Base-by-base conservation (phyloP, 1,140 invertebrate genomes). In the Zeugodacus cucurbitae region DNA sequence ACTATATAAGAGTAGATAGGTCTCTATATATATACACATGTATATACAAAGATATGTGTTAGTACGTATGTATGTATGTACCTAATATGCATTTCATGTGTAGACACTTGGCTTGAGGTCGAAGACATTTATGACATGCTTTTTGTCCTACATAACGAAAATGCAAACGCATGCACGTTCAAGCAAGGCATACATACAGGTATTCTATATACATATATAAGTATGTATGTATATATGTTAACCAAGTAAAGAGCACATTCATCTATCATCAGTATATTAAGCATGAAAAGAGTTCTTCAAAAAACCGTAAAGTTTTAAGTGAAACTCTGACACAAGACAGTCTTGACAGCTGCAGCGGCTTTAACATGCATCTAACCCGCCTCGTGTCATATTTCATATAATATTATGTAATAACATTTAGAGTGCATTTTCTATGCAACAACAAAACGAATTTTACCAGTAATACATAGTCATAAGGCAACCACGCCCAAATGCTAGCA, bases 111-210 rank as follows among this genome's bases (percentile, higher is more conserved):
- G 20, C 67, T 41, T 74, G 67, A 74, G 67, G 67, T 74, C 67
- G 67, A 74, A 74, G 67, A 74, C 67, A 74, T 74, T 74, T 74
- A 74, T 37, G 67, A 34, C 34, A 74, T 41, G 34, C 67, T 41
- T 32, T 74, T 74, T 74, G 67, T 37, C 67, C 67, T 74, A 74
- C 67, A 37, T 74, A 70, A 32, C 34, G 32, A 74, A 74, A 74
- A 74, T 74, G 14, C 34, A 37, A 20, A 74, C 67, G 67, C 32
- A 74, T 32, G 34, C 67, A 74, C 17, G 32, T 3, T 17, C 17
- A 74, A 41, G 5, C 34, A 74, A 70, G 4, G 14, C 11, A 37
- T 70, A 37, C 67, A 70, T 70, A 37, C 8, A 26, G 58, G n/a
- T 26, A n/a, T 59, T n/a, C n/a, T n/a, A n/a, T n/a, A n/a, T n/a